phyloP scores from a whole-genome alignment of 2,113 vertebrate species.

The Anser cygnoides region DNA sequence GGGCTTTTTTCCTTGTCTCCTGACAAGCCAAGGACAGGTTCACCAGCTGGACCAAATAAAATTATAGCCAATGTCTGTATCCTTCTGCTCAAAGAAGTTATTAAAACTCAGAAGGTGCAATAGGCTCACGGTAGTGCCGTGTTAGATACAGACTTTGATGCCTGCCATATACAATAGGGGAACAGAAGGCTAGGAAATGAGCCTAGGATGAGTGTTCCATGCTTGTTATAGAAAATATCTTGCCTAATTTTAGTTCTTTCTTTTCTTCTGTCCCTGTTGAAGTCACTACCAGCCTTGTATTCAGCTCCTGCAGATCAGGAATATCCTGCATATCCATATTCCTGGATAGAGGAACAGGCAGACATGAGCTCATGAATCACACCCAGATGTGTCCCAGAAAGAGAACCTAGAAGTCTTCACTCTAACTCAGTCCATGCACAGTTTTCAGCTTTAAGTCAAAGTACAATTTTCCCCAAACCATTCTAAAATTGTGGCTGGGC shows the following conservation, averaged over 20 bases:
- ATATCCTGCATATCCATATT: not conserved
- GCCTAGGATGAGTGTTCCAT: not conserved
- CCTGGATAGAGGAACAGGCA: not conserved
- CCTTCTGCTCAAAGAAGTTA: not conserved
- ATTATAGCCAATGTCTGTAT: not conserved
- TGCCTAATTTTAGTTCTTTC: not conserved
- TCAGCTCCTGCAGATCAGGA: not conserved
- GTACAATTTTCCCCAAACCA: not conserved
- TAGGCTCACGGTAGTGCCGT: not conserved
- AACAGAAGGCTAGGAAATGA: not conserved
- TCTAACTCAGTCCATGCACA: not conserved
- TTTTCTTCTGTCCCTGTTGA: not conserved
- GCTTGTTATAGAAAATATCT: not conserved
- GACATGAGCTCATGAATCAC: not conserved
- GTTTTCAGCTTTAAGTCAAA: not conserved
- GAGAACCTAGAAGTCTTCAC: not conserved
- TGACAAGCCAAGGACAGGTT: conserved; percentile 30
- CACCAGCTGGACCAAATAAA: not conserved
- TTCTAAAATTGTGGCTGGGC: not conserved
- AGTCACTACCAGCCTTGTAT: not conserved
- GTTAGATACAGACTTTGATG: not conserved
- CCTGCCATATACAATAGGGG: not conserved
- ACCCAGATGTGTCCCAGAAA: not conserved
- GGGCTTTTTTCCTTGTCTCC: not conserved
- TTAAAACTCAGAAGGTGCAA: not conserved